Conservation (phyloP, 2,888 invertebrate genomes). For the Tolmerus cingulatus region DNA sequence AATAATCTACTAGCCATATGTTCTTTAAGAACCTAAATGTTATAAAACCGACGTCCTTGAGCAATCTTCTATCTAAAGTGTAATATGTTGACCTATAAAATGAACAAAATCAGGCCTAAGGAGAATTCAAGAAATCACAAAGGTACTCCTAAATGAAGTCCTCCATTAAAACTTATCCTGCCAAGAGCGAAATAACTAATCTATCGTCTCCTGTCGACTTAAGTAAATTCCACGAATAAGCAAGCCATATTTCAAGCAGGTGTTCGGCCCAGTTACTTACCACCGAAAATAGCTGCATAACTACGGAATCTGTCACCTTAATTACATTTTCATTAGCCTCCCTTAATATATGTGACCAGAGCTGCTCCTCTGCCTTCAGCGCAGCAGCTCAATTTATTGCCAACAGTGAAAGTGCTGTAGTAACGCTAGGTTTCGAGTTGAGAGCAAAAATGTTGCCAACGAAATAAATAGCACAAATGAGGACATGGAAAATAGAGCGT, state of each 20-base stretch:
- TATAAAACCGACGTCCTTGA: too few relatives aligned
- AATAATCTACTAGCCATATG: too few relatives aligned
- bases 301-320: slow-evolving; percentile 19
- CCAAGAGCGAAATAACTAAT: slow-evolving; percentile 9
- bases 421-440: neutral
- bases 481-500: neutral
- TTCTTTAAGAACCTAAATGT: too few relatives aligned
- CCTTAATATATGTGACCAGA: slow-evolving; percentile 13
- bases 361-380: neutral
- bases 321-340: slow-evolving; percentile 5
- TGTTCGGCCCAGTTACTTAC: neutral
- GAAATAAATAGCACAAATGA: neutral
- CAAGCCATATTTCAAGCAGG: slow-evolving; percentile 8
- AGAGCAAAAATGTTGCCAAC: neutral
- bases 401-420: neutral
- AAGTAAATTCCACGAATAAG: slow-evolving; percentile 21
- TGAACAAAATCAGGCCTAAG: neutral
- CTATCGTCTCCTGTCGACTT: slow-evolving; percentile 27
- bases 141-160: neutral
- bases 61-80: too few relatives aligned
- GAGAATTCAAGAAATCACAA: neutral
- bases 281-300: slow-evolving; percentile 22
- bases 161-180: neutral
- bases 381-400: slow-evolving; percentile 16
- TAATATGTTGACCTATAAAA: too few relatives aligned